Evolutionary conservation across 2,797 vertebrate genomes (phyloP), one percentile per base, ranked within the genome.

Genomic region (Etheostoma nigrum): DNA sequence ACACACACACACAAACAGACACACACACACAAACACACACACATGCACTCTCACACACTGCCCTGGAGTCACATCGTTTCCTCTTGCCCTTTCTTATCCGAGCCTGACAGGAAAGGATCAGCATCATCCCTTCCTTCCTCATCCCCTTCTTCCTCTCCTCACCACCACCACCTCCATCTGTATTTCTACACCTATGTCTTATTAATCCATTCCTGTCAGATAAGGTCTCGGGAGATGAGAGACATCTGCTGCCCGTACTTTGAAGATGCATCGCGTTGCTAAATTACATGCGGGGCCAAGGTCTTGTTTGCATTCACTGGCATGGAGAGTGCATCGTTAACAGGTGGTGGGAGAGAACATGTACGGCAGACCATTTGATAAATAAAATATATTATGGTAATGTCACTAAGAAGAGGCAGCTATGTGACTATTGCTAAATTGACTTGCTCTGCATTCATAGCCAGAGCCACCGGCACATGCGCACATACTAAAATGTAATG

Each of bases 311-410:
- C 94, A 94, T 94, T 86, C 79, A 61, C 91, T 88, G 90, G 91
- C 89, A 83, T 92, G 90, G 86, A 89, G 89, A 90, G 91, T 83
- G 87, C 92, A 91, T 82, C 74, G 27, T 87, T 93, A 94, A 94
- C 94, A 95, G 94, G 94, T 94, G 94, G 91, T 74, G 82, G 88
- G 73, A 86, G 86, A 86, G 76, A 88, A 86, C 78, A 76, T 75
- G 81, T 89, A 65, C 80, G 88, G 86, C 87, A 91, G 78, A 74
- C 76, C 67, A 82, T 93, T 91, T 93, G 90, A 95, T 95, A 92
- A 94, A 95, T 95, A 94, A 95, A 95, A 95, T 94, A 94, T 94
- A 86, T 90, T 93, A 95, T 95, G 93, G 79, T 93, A 94, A 95
- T 94, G 75, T 23, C 36, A 67, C 68, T 14, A 62, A 83, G 66